A percentile compares a stretch with the other conserved stretches of the same genome.
phyloP scores from a whole-genome alignment of 2,888 invertebrate species.

The Selenia dentaria region DNA sequence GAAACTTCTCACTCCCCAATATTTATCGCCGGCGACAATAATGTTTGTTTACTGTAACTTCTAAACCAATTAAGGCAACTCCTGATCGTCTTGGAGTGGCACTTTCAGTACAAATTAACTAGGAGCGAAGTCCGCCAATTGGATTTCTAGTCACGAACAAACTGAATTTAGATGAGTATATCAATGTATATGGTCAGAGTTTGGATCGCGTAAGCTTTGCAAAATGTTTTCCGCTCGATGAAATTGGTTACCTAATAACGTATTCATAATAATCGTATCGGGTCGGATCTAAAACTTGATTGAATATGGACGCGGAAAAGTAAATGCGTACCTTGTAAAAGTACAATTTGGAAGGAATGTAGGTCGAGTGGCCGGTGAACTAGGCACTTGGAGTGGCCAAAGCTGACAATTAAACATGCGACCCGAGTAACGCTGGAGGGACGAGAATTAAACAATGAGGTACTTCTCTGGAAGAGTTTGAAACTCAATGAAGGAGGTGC shows the following conservation, averaged over 20 bases:
- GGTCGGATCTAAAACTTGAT: constrained; percentile 27
- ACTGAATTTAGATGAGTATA: constrained; percentile 74
- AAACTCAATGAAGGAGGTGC: too few species aligned
- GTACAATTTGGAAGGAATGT: constrained; percentile 12
- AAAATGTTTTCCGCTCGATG: constrained; percentile 54
- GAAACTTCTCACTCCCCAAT: constrained; percentile 29
- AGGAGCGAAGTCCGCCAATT: constrained; percentile 54
- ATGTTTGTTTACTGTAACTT: constrained; percentile 55
- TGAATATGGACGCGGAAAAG: constrained; percentile 21
- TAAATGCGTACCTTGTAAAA: constrained; percentile 8
- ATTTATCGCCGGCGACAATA: constrained; percentile 49
- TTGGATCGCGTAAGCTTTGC: constrained; percentile 38
- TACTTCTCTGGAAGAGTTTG: too few species aligned
- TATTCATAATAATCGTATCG: constrained; percentile 31
- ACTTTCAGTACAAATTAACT: constrained; percentile 68
- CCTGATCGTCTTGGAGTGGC: constrained; percentile 60
- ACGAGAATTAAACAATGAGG: too few species aligned
- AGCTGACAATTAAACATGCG: too few species aligned
- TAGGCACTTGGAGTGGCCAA: too few species aligned
- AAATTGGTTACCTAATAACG: constrained; percentile 43
- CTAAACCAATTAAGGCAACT: constrained; percentile 61
- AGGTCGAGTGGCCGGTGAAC: too few species aligned
- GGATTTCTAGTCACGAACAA: constrained; percentile 66
- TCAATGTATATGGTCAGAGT: constrained; percentile 62
- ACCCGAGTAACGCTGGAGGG: too few species aligned